phyloP scores from a whole-genome alignment of 2,113 vertebrate species.

The Nibea coibor region DNA sequence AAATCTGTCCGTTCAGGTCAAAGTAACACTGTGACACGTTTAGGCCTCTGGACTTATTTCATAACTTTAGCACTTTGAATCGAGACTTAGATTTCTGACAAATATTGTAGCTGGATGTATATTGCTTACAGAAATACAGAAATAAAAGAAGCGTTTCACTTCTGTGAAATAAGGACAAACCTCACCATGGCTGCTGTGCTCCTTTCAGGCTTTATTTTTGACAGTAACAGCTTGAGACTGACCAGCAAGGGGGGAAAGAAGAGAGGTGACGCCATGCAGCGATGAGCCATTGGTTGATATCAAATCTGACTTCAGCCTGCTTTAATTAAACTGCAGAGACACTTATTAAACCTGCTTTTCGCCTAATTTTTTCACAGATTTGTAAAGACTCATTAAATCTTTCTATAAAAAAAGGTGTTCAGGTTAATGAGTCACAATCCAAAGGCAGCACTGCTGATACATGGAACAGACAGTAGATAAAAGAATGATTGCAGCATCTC shows the following conservation, averaged over 20 bases:
- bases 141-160: not conserved
- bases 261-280: too few species aligned
- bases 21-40: not conserved
- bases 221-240: too few species aligned
- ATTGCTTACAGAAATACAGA: not conserved
- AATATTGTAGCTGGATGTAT: conserved; percentile 4
- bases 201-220: too few species aligned
- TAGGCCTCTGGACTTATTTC: not conserved
- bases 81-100: not conserved
- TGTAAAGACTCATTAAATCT: not conserved
- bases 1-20: not conserved
- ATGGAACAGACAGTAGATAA: not conserved
- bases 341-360: too few species aligned
- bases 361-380: not conserved
- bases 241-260: too few species aligned
- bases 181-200: not conserved
- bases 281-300: too few species aligned
- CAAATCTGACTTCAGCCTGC: too few species aligned
- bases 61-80: not conserved
- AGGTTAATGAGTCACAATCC: not conserved
- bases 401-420: not conserved
- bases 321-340: too few species aligned
- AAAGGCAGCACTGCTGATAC: not conserved
- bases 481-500: not conserved
- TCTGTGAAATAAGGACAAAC: not conserved